These are phyloP conservation scores for Adelognathus sp. DNA, from an alignment of 2,888 invertebrate genomes.

Conservation along the genomic window DNA sequence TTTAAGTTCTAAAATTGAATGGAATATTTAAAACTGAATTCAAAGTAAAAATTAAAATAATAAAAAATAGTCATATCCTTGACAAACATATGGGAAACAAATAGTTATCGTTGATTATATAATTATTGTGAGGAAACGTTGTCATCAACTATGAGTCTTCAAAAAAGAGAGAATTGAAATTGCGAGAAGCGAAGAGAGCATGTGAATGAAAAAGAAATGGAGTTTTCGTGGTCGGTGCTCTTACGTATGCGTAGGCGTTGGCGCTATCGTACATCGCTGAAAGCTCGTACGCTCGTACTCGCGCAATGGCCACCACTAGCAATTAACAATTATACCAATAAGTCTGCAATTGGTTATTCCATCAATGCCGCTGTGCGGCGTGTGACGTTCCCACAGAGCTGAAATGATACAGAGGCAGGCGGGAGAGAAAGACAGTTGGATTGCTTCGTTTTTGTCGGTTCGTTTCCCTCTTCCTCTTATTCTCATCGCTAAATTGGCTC, in stretches of 20 bases:
- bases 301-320: constrained; percentile 68
- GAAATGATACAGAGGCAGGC: constrained; percentile 18
- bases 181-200: constrained; percentile 25
- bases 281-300: constrained; percentile 54
- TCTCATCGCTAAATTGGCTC: constrained; percentile 34
- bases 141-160: too few species aligned
- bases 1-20: too few species aligned
- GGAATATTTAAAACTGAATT: too few species aligned
- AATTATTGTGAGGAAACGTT: too few species aligned
- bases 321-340: constrained; percentile 80
- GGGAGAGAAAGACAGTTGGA: constrained; percentile 30
- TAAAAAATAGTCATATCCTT: too few species aligned
- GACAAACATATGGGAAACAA: too few species aligned
- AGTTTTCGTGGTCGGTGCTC: constrained; percentile 40
- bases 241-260: constrained; percentile 54
- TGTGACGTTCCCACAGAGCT: constrained; percentile 61
- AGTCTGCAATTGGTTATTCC: constrained; percentile 78
- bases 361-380: constrained; percentile 69
- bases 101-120: too few species aligned
- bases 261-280: constrained; percentile 44
- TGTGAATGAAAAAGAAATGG: constrained; percentile 43
- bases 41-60: too few species aligned
- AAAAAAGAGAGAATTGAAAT: constrained; percentile 20
- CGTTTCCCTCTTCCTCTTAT: constrained; percentile 54
- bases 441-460: constrained; percentile 38